Conservation (phyloP, 2,888 invertebrate species). For the Polymixis flavicincta region DNA sequence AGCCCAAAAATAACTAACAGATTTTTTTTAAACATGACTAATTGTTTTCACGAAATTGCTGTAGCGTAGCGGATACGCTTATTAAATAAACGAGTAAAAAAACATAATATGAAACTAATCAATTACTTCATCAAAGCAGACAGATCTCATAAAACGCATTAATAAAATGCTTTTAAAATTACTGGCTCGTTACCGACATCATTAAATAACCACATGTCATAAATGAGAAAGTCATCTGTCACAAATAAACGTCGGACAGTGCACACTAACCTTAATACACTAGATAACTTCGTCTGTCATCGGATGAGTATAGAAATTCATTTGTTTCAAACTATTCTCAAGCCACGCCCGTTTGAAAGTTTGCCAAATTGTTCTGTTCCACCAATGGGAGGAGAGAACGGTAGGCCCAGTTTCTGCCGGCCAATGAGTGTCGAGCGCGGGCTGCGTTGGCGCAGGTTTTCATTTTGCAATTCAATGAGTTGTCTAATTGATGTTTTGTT, state of each 20-base stretch:
- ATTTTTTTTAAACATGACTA: background rate
- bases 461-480: slow-evolving; percentile 85
- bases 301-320: slow-evolving; percentile 46
- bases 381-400: slow-evolving; percentile 75
- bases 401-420: slow-evolving; percentile 70
- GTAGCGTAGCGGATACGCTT: background rate
- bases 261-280: slow-evolving; percentile 45
- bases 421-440: slow-evolving; percentile 75
- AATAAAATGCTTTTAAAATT: slow-evolving; percentile 48
- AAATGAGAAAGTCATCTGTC: slow-evolving; percentile 21
- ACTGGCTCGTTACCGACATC: slow-evolving; percentile 36
- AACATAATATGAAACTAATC: slow-evolving; percentile 33
- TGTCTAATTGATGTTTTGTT: slow-evolving; percentile 83
- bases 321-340: slow-evolving; percentile 67
- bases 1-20: no score
- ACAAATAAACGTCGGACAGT: slow-evolving; percentile 26
- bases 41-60: slow-evolving; percentile 3
- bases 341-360: slow-evolving; percentile 84
- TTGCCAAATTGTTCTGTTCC: slow-evolving; percentile 83
- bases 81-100: slow-evolving; percentile 18
- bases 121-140: slow-evolving; percentile 40
- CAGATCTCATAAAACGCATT: slow-evolving; percentile 32
- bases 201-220: slow-evolving; percentile 48
- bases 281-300: slow-evolving; percentile 46
- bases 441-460: slow-evolving; percentile 85